A percentile compares a stretch with the other conserved stretches of the same genome.
Conservation (phyloP, 2,888 invertebrate genomes). For the Diaprepes abbreviatus region DNA sequence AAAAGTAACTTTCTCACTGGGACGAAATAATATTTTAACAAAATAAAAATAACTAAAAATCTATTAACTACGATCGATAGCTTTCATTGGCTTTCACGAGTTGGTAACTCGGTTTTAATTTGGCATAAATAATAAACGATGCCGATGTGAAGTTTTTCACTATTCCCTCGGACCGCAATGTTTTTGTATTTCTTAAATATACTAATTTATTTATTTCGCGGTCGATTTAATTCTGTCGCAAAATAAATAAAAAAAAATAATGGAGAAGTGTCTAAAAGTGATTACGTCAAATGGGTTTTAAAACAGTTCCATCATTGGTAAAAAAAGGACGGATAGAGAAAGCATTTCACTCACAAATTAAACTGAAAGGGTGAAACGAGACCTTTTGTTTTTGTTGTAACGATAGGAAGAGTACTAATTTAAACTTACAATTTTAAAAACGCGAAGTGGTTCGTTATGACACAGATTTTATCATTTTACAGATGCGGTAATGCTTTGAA, state of each 20-base stretch:
- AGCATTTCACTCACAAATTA: too few relatives aligned
- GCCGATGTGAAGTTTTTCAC: neutral
- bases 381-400: too few relatives aligned
- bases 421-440: too few relatives aligned
- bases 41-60: neutral
- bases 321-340: too few relatives aligned
- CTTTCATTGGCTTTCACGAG: constrained; percentile 9
- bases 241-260: neutral
- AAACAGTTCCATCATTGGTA: too few relatives aligned
- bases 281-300: too few relatives aligned
- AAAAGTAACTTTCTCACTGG: neutral
- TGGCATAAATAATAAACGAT: neutral
- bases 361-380: too few relatives aligned
- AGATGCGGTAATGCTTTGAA: too few relatives aligned
- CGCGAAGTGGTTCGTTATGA: too few relatives aligned
- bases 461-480: too few relatives aligned
- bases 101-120: neutral
- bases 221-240: neutral
- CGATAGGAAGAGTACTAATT: too few relatives aligned
- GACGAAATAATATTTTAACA: neutral
- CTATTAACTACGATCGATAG: constrained; percentile 1
- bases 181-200: neutral
- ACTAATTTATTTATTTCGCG: neutral
- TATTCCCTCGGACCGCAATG: neutral
- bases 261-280: neutral